Evolutionary conservation across 2,797 vertebrate species (phyloP).

Genomic region (Sebastes itinus): DNA sequence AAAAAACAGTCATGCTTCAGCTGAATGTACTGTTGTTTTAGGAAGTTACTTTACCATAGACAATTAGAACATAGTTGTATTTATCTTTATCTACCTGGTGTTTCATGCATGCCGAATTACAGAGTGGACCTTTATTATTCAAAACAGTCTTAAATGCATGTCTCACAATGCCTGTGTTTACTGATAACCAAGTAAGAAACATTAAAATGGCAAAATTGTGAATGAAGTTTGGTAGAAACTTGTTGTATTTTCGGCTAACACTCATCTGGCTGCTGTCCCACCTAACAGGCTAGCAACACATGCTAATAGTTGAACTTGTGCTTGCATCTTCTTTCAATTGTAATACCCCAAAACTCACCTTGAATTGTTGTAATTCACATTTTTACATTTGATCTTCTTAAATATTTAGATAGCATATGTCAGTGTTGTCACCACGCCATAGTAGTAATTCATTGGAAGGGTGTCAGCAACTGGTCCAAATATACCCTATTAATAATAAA

Average conservation of each 20-base stretch:
- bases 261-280: neutral
- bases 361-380: neutral
- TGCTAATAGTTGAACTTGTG: neutral
- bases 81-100: neutral
- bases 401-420: neutral
- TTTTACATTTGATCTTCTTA: neutral
- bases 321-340: neutral
- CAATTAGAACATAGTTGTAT: neutral
- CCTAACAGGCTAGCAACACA: neutral
- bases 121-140: accelerated
- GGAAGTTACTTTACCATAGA: no score
- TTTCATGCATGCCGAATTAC: neutral
- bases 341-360: neutral
- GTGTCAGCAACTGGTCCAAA: constrained; percentile 47
- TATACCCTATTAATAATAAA: constrained; percentile 60
- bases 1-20: no score
- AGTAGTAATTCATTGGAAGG: constrained; percentile 2
- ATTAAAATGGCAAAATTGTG: neutral
- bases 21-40: no score
- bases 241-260: neutral
- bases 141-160: accelerated
- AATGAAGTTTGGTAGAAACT: neutral
- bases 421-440: neutral
- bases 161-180: neutral
- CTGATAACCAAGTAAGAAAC: neutral